Conservation (phyloP, 2,888 invertebrate genomes). For the Stegophylla sp. region DNA sequence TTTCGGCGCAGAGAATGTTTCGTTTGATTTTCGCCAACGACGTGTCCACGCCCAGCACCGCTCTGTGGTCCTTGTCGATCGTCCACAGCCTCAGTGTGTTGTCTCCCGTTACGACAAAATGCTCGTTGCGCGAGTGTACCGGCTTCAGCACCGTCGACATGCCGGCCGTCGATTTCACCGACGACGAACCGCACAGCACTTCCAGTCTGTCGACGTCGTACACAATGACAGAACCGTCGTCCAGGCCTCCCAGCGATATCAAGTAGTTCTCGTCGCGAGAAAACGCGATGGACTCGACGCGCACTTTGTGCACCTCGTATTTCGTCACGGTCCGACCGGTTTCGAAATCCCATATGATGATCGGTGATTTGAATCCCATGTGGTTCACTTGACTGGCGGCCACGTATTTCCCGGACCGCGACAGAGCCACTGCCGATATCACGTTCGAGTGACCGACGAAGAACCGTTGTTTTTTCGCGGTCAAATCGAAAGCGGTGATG, state of each 20-base stretch:
- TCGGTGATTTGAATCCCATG: slow-evolving; percentile 76
- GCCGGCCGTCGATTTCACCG: slow-evolving; percentile 76
- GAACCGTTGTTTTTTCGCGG: slow-evolving; percentile 76
- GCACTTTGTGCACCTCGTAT: slow-evolving; percentile 86
- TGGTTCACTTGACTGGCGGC: slow-evolving; percentile 91
- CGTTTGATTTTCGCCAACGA: slow-evolving; percentile 80
- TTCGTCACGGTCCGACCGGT: slow-evolving; percentile 71
- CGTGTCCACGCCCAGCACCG: slow-evolving; percentile 71
- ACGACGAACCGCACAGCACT: slow-evolving; percentile 67
- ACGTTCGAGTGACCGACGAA: slow-evolving; percentile 81
- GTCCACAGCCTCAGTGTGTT: slow-evolving; percentile 78
- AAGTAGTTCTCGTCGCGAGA: slow-evolving; percentile 81
- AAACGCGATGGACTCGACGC: slow-evolving; percentile 83
- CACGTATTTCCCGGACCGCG: slow-evolving; percentile 76
- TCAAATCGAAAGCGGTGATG: slow-evolving; percentile 75
- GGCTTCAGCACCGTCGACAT: slow-evolving; percentile 71
- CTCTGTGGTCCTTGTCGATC: slow-evolving; percentile 73
- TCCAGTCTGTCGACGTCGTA: slow-evolving; percentile 75
- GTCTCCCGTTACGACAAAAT: slow-evolving; percentile 79
- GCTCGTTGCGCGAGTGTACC: slow-evolving; percentile 69
- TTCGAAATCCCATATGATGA: slow-evolving; percentile 86
- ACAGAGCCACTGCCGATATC: slow-evolving; percentile 79
- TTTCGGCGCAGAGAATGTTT: slow-evolving; percentile 75
- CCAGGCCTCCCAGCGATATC: slow-evolving; percentile 85
- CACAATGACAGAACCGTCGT: slow-evolving; percentile 86